These are phyloP conservation scores for Madoqua kirkii DNA, from an alignment of 2,113 vertebrate species.

Conservation along the genomic window DNA sequence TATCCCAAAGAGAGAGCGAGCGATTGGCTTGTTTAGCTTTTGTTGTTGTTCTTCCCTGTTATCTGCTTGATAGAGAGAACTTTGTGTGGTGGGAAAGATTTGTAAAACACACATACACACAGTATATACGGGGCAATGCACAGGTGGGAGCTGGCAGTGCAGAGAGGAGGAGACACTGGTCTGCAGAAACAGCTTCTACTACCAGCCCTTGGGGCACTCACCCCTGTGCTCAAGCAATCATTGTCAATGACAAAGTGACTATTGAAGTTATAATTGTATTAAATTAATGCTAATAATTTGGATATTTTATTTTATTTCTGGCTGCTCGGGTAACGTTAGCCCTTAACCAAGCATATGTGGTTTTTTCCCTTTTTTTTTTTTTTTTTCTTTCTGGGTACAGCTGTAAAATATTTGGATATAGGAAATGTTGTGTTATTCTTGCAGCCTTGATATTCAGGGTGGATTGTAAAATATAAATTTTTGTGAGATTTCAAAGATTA, in stretches of 20 bases:
- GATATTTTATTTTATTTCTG: conserved; percentile 85
- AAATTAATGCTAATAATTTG: conserved; percentile 91
- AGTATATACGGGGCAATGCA: conserved; percentile 73
- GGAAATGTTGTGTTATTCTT: background rate
- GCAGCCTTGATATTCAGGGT: background rate
- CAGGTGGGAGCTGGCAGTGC: conserved; percentile 77
- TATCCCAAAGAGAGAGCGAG: conserved; percentile 90
- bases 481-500: conserved; percentile 94
- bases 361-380: conserved; percentile 74
- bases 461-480: conserved; percentile 92
- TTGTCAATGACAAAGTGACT: conserved; percentile 63
- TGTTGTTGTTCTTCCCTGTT: conserved; percentile 81
- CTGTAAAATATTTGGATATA: conserved; percentile 87
- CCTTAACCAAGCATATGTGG: conserved; percentile 85
- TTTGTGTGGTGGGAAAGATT: conserved; percentile 85
- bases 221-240: conserved; percentile 88
- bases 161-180: conserved; percentile 81
- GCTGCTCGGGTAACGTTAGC: conserved; percentile 89
- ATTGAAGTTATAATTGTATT: conserved; percentile 88
- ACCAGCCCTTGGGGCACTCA: conserved; percentile 77
- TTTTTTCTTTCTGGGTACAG: conserved; percentile 84
- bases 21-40: conserved; percentile 84
- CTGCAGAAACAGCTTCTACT: conserved; percentile 85
- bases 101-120: conserved; percentile 55
- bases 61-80: conserved; percentile 89